Conservation (phyloP, 2,797 vertebrate species). For the Clarias pachynema region DNA sequence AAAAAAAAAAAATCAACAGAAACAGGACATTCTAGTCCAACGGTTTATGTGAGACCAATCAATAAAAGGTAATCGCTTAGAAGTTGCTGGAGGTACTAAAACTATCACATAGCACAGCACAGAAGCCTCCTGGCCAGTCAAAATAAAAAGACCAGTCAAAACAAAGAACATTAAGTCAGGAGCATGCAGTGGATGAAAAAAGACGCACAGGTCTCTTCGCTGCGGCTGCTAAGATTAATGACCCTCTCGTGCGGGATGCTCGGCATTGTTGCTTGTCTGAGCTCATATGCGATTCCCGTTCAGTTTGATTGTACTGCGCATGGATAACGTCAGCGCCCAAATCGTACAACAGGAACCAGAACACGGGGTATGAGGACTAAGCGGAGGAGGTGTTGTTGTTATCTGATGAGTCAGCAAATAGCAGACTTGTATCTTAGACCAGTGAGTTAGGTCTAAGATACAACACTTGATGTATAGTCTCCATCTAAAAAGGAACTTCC, state of each 20-base stretch:
- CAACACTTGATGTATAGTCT: neutral
- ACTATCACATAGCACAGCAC: constrained; percentile 7
- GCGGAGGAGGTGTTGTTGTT: neutral
- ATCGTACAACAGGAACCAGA: neutral
- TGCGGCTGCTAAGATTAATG: neutral
- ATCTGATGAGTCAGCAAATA: neutral
- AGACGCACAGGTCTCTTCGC: neutral
- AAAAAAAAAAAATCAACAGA: neutral
- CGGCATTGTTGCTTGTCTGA: neutral
- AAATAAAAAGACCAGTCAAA: constrained; percentile 17
- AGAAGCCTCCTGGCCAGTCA: neutral
- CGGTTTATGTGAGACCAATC: constrained; percentile 18
- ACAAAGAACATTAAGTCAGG: neutral
- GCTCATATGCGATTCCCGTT: constrained; percentile 13
- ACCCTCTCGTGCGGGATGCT: neutral
- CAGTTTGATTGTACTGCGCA: constrained; percentile 10
- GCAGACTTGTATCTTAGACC: neutral
- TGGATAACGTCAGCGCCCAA: constrained; percentile 1
- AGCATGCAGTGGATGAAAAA: neutral
- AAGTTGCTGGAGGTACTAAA: constrained; percentile 38
- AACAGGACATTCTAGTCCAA: neutral
- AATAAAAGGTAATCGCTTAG: constrained; percentile 24
- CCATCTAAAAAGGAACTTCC: neutral
- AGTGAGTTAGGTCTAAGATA: neutral
- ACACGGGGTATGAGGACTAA: neutral